Base-by-base conservation (phyloP, 2,797 vertebrate species). In the Arnoldichthys spilopterus region DNA sequence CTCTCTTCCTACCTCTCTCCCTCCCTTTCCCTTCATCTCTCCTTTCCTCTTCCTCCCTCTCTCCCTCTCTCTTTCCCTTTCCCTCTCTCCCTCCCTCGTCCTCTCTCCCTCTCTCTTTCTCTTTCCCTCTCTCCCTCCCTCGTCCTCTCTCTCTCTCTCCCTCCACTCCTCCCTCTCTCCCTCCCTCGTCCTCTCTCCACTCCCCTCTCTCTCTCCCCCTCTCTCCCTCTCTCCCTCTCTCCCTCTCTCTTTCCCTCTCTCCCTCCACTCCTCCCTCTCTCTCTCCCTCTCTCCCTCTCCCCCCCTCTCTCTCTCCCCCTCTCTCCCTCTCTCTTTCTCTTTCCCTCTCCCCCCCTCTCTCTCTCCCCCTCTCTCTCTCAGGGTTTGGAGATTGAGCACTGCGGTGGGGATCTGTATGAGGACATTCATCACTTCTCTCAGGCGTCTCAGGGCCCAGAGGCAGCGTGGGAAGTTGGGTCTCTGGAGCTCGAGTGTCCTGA, bases 341-440 rank as follows among this genome's bases (percentile, higher is more conserved):
- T 7, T 24, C 53, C 24, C 53, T 24, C 53, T 54, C 7, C 24
- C n/a, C 9, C 32, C 12, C 2, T 4, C 9, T 58, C 54, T 15
- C 24, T 4, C 26, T 30, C 13, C 34, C 7, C 7, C 40, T 49
- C 8, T 45, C 3, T 51, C 30, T 64, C 28, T 47, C 83, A 95
- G 94, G 93, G 93, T 1, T 77, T 95, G 90, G 86, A 81, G 0
- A 86, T 93, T 0, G 92, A 92, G 63, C 83, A 89, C 0, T 92
- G 87, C 75, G 89, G 85, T 24, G n/a, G n/a, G n/a, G 92, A 73
- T 6, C 64, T 94, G 56, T 95, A 95, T 64, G 93, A 94, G 81
- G 93, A 94, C 9, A 88, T 94, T 2, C 45, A 87, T 43, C 24
- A 58, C 64, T 80, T 68, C 7, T 9, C 54, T 32, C 54, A 62